Evolutionary conservation across 2,797 vertebrate genomes (phyloP).

Genomic region (Anguilla anguilla): DNA sequence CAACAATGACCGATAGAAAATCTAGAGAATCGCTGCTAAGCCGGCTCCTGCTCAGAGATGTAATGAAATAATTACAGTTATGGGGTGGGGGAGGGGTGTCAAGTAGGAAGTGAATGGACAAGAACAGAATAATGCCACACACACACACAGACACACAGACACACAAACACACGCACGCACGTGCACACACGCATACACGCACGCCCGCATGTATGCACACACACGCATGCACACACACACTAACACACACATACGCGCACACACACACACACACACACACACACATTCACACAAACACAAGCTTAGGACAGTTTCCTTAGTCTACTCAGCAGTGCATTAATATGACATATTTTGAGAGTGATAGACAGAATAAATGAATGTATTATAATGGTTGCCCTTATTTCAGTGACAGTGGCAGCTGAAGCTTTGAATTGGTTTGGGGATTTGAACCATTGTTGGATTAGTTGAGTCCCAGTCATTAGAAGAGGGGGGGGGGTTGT

Average conservation of each 20-base stretch:
- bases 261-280: not conserved
- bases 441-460: not conserved
- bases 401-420: not conserved
- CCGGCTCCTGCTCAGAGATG: not conserved
- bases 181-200: not conserved
- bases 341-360: not conserved
- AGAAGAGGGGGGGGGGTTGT: not conserved
- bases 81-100: not conserved
- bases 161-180: not conserved
- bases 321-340: not conserved
- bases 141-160: not conserved
- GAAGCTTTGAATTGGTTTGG: not conserved
- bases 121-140: not conserved
- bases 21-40: not conserved
- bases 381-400: not conserved
- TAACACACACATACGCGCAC: not conserved
- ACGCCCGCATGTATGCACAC: not conserved
- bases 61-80: not conserved
- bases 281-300: not conserved
- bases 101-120: not conserved
- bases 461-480: not conserved
- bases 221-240: not conserved
- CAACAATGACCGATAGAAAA: constrained; percentile 28
- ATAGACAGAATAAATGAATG: not conserved
- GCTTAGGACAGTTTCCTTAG: not conserved